Evolutionary conservation across 2,797 vertebrate genomes (phyloP), one percentile per base, ranked within the genome.

Genomic region (Fundulus diaphanus): DNA sequence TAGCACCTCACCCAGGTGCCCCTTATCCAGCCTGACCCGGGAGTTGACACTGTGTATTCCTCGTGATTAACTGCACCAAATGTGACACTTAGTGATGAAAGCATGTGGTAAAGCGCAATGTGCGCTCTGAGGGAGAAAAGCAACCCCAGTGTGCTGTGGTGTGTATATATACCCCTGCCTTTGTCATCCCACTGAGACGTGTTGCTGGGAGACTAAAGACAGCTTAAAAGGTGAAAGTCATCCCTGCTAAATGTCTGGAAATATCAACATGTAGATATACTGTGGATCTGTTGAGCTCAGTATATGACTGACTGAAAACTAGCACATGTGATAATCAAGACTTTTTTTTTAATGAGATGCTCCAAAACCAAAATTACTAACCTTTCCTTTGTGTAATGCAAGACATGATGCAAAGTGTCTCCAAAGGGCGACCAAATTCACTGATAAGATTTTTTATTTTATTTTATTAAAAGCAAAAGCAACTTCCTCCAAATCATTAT

Each of bases 1-100:
- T 73, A 73, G 70, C 59, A 8, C 49, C 71, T 31, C n/a, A 24
- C 33, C 37, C 24, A 16, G 6, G 67, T 51, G 70, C 68, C 49
- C 51, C 57, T 85, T 70, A 84, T 85, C 81, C 91, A 88, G 82
- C 80, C 81, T 90, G 90, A 84, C 87, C 92, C 78, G 85, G 77
- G 48, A 87, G 79, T 86, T 85, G 85, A 77, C 92, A 93, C 92
- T 87, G 74, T 93, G 94, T 94, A 82, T 84, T 90, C 88, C 79
- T 82, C 3, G 73, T 93, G 94, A 95, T 94, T 96, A 95, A 96
- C 94, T 93, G 87, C 91, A 84, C 85, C 82, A 79, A 92, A 91
- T 93, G 88, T 90, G 91, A 78, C 76, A 81, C 77, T 89, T 78
- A 85, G 80, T 35, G 79, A 88, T 86, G 81, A 74, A 79, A 87